These are phyloP conservation scores for Labeo calbasu DNA, from an alignment of 2,797 vertebrate genomes.

Conservation along the genomic window DNA sequence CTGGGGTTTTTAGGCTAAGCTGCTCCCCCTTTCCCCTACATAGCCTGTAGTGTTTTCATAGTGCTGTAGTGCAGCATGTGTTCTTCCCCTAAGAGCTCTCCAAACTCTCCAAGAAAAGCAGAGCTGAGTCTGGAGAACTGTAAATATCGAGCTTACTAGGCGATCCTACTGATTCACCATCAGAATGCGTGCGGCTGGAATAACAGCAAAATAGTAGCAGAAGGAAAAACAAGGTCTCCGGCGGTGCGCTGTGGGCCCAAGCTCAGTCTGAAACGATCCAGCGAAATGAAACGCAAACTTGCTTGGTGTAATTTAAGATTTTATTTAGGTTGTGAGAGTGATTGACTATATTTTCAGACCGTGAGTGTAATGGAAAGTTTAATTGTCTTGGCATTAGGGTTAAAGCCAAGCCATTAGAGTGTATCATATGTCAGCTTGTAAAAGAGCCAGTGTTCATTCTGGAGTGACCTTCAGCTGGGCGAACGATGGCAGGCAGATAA, in stretches of 20 bases:
- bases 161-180: constrained; percentile 18
- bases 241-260: not conserved
- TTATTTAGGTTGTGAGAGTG: constrained; percentile 18
- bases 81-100: constrained; percentile 62
- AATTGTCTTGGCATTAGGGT: constrained; percentile 66
- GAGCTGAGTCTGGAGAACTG: constrained; percentile 31
- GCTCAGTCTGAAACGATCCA: not conserved
- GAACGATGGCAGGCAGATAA: constrained; percentile 33
- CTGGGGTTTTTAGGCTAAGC: constrained; percentile 61
- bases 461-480: constrained; percentile 49
- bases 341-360: constrained; percentile 31
- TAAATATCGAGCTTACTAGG: constrained; percentile 44
- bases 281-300: constrained; percentile 3
- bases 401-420: constrained; percentile 68
- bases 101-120: constrained; percentile 54
- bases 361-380: constrained; percentile 67
- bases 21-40: constrained; percentile 53
- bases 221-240: constrained; percentile 10
- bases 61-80: constrained; percentile 57
- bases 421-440: constrained; percentile 64
- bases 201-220: constrained; percentile 11
- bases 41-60: constrained; percentile 60
- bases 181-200: not conserved
- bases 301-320: constrained; percentile 32
- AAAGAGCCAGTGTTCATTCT: constrained; percentile 57